Percentiles rank a stretch among this genome's conserved stretches.
These are phyloP conservation scores for Otus sunia DNA, from an alignment of 2,113 vertebrate genomes.

Conservation along the genomic window DNA sequence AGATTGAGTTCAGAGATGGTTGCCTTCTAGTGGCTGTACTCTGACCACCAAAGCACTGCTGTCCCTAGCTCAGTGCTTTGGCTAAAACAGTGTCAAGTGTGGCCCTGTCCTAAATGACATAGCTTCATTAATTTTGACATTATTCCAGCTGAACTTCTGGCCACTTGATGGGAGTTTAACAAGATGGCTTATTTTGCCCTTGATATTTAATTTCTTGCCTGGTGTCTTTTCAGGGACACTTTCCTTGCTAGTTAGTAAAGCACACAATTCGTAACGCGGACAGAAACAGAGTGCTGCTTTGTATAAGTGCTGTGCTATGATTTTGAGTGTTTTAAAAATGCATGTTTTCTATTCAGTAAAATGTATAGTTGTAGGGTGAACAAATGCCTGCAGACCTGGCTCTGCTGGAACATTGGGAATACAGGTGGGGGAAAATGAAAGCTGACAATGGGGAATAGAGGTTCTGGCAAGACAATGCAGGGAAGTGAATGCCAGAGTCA, in stretches of 20 bases:
- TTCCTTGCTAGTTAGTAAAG: not conserved
- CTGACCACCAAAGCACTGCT: not conserved
- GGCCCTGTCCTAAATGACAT: not conserved
- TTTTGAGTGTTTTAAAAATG: not conserved
- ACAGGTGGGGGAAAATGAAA: accelerated
- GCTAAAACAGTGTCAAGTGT: not conserved
- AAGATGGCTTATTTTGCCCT: not conserved
- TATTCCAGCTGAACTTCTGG: not conserved
- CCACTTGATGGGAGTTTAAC: not conserved
- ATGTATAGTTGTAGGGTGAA: not conserved
- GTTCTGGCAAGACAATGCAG: not conserved
- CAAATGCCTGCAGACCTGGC: not conserved
- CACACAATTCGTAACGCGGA: not conserved
- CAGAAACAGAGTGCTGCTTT: not conserved
- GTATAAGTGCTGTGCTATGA: not conserved
- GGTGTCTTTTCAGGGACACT: not conserved
- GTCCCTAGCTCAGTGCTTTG: not conserved
- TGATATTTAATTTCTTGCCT: not conserved
- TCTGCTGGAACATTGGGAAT: not conserved
- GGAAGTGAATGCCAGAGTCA: accelerated
- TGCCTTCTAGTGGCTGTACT: not conserved
- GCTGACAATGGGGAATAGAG: accelerated
- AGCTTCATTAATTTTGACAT: not conserved
- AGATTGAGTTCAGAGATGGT: not conserved
- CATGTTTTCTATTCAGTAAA: not conserved